These are phyloP conservation scores for Ramazzottius varieornatus DNA, from an alignment of 2,888 invertebrate genomes.

Conservation along the genomic window DNA sequence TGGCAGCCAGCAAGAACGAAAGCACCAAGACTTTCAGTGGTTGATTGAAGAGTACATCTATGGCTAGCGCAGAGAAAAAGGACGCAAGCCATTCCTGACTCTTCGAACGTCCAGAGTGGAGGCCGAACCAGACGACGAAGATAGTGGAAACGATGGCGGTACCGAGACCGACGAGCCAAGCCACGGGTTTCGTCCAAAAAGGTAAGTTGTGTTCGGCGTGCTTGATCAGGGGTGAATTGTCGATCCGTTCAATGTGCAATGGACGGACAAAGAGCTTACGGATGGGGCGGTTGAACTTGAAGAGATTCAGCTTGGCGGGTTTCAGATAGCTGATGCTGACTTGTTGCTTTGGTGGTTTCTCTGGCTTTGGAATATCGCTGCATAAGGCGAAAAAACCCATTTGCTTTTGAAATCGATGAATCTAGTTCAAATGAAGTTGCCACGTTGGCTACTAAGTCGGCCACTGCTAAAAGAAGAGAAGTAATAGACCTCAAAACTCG, in stretches of 20 bases:
- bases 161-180: neutral
- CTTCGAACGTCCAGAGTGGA: constrained; percentile 15
- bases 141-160: constrained; percentile 11
- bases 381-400: too few relatives aligned
- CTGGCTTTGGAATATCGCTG: too few relatives aligned
- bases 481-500: too few relatives aligned
- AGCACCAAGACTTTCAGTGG: neutral
- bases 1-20: neutral
- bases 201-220: neutral
- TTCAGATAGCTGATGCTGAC: neutral
- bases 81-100: constrained; percentile 16
- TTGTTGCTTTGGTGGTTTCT: too few relatives aligned
- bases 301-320: too few relatives aligned
- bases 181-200: neutral
- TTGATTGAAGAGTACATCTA: constrained; percentile 9
- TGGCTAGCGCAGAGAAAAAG: constrained; percentile 15
- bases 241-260: neutral
- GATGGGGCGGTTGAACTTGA: too few relatives aligned
- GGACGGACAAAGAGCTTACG: neutral
- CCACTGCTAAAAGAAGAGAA: too few relatives aligned
- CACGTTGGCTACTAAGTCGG: too few relatives aligned
- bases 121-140: constrained; percentile 17
- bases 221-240: neutral
- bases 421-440: too few relatives aligned
- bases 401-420: too few relatives aligned